Conservation (phyloP, 1,140 invertebrate species). For the Drosophila athabasca region DNA sequence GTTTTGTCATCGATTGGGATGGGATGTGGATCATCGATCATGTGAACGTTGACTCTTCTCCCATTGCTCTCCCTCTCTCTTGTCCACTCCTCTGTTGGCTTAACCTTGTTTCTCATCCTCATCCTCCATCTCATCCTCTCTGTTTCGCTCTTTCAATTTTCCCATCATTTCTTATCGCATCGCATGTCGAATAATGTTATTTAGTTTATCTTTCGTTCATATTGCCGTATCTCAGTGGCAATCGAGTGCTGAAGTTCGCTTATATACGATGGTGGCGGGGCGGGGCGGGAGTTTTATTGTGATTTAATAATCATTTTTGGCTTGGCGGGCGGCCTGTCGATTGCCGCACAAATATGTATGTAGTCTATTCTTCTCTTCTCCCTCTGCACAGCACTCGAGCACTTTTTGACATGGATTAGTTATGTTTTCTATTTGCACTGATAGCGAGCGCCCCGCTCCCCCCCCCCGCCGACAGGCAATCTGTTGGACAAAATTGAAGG, state of each 20-base stretch:
- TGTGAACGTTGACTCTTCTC: conserved; percentile 10
- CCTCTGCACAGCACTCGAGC: conserved; percentile 7
- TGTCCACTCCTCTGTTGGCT: conserved; percentile 2
- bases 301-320: conserved; percentile 46
- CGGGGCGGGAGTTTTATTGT: conserved; percentile 5
- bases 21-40: conserved; percentile 13
- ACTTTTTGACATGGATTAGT: conserved; percentile 49
- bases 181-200: not conserved
- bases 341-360: too few relatives aligned
- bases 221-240: conserved; percentile 30
- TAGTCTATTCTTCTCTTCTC: too few relatives aligned
- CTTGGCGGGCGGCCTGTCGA: too few relatives aligned
- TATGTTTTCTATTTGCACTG: conserved; percentile 55
- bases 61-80: too few relatives aligned
- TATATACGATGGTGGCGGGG: not conserved
- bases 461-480: not conserved
- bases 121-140: too few relatives aligned
- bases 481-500: conserved; percentile 28
- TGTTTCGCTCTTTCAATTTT: too few relatives aligned
- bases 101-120: conserved; percentile 25
- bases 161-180: conserved; percentile 19
- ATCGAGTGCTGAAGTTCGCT: conserved; percentile 40
- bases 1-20: conserved; percentile 12
- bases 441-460: conserved; percentile 8
- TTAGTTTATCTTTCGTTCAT: conserved; percentile 28